Conservation (phyloP, 2,113 vertebrate species). For the Pristiophorus japonicus region DNA sequence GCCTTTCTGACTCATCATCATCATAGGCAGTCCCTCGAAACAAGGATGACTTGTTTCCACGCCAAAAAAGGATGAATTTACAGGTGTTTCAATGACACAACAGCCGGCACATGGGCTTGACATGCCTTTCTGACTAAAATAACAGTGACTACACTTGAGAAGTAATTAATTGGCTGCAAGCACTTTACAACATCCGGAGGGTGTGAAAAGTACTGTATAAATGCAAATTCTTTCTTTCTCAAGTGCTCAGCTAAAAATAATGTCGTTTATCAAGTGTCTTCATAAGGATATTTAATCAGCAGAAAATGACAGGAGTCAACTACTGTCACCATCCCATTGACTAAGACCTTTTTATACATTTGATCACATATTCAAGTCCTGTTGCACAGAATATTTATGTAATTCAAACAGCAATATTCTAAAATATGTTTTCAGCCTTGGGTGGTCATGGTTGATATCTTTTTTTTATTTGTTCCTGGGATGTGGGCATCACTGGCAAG, state of each 20-base stretch:
- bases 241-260: background rate
- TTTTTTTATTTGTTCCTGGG: too few relatives aligned
- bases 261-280: background rate
- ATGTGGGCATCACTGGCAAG: too few relatives aligned
- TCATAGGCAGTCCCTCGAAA: too few relatives aligned
- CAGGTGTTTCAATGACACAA: too few relatives aligned
- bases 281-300: background rate
- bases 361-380: background rate
- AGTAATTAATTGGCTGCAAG: background rate
- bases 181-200: background rate
- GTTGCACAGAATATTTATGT: background rate
- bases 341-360: background rate
- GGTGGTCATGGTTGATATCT: background rate
- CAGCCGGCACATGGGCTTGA: too few relatives aligned
- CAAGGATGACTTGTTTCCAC: too few relatives aligned
- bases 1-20: too few relatives aligned
- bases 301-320: background rate
- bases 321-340: background rate
- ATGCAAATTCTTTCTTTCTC: background rate
- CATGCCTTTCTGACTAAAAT: background rate
- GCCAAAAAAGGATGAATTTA: too few relatives aligned
- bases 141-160: background rate
- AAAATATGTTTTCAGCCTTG: background rate
- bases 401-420: background rate
- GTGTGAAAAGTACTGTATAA: background rate